Conservation (phyloP, 92 coral and sea anemone species). For the Parazoanthus darwini region DNA sequence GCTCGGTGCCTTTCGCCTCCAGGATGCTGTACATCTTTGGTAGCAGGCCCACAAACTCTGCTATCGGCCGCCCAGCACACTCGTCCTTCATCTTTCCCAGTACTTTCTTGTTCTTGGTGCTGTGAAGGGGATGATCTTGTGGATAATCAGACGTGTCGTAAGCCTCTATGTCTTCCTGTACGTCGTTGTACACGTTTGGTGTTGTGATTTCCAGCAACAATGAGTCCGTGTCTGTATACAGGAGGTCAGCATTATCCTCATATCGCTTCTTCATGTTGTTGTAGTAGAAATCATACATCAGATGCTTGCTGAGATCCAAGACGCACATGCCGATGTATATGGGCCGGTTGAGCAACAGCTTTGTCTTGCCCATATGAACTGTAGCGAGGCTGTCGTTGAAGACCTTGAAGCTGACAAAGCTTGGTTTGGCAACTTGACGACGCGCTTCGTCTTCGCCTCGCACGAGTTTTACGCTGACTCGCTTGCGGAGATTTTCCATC, state of each 20-base stretch:
- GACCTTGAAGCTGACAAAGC: constrained; percentile 18
- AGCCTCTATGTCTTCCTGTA: constrained; percentile 4
- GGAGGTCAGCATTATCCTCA: not conserved
- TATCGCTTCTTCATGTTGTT: too few species aligned
- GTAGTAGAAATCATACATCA: too few species aligned
- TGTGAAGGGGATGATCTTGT: constrained; percentile 34
- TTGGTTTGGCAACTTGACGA: not conserved
- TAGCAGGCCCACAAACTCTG: constrained; percentile 28
- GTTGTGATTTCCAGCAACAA: constrained; percentile 34
- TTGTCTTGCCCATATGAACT: constrained; percentile 20
- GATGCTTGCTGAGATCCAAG: too few species aligned
- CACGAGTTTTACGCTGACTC: constrained; percentile 33
- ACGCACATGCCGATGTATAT: not conserved
- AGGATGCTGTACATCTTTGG: constrained; percentile 43
- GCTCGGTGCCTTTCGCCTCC: not conserved
- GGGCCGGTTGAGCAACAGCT: constrained; percentile 17
- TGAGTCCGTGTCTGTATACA: constrained; percentile 43
- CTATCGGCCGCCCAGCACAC: constrained; percentile 32
- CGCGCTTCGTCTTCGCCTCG: not conserved
- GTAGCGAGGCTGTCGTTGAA: constrained; percentile 24
- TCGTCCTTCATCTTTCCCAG: constrained; percentile 42
- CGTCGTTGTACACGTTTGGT: constrained; percentile 25
- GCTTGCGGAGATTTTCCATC: constrained; percentile 38
- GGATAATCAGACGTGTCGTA: constrained; percentile 29
- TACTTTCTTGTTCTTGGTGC: constrained; percentile 43